Base-by-base conservation (phyloP, 1,140 invertebrate species). In the Probaryconus sp. region DNA sequence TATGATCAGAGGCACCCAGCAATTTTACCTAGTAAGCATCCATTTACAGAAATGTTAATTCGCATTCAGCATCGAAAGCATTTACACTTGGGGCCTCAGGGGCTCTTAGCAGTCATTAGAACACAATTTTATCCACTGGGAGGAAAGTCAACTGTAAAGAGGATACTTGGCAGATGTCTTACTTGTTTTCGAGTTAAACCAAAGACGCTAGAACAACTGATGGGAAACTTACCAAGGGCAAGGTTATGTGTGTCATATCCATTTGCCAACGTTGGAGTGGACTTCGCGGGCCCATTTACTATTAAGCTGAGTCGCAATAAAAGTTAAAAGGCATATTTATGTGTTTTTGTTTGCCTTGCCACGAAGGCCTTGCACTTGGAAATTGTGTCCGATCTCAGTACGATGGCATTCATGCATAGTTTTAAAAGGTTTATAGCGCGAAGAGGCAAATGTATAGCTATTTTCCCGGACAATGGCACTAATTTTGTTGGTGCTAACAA, bases 1-100 rank as follows among this genome's bases (percentile, higher is more conserved):
- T 61, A 74, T 31, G 64, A 81, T 0, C 75, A 73, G 20, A 86
- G 86, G 53, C 83, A 89, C 77, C 88, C 87, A 0, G 77, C 86
- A 0, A 81, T 81, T 0, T 58, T 83, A 26, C 74, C 81, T 5
- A 67, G 61, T 20, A 53, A 58, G 0, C 79, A 77, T 30, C 14
- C 24, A 9, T 18, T 81, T 2, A 74, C 76, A 1, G 16, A 31
- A 10, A 10, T 80, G n/a, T 68, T 81, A 33, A 75, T 81, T n/a
- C 16, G 31, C n/a, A 18, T 50, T 24, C 51, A 70, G 17, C 76
- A 81, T 31, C 3, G 61, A 5, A 67, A 40, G 17, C 38, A 67
- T 13, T 21, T 78, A 18, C 79, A 82, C 69, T 55, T 68, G 14
- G 78, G 77, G 1, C 40, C 60, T 10, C 75, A 74, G 10, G 35